A percentile compares a stretch with the other conserved stretches of the same genome.
Evolutionary conservation across 2,113 vertebrate species (phyloP).

Genomic region (Cottus gobio): DNA sequence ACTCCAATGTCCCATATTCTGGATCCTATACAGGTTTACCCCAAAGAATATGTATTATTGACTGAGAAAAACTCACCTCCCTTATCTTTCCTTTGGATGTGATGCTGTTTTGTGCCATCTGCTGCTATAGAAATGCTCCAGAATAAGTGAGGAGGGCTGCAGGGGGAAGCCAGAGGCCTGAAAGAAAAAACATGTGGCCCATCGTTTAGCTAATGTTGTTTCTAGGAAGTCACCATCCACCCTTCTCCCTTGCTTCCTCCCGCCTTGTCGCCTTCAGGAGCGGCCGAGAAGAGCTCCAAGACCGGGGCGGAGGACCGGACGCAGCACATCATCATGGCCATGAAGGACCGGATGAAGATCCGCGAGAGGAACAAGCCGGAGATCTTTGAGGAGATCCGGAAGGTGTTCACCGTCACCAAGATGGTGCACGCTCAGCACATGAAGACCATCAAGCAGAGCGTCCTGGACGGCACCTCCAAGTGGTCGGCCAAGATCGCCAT

Average conservation of each 20-base stretch:
- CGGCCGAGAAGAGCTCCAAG: conserved; percentile 96
- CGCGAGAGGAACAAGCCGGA: conserved; percentile 97
- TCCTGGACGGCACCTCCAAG: conserved; percentile 97
- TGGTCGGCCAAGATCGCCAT: conserved; percentile 98
- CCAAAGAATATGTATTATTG: too few species aligned
- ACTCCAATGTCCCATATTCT: not conserved
- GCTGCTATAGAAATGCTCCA: too few species aligned
- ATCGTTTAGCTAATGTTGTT: not conserved
- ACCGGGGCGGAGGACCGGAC: conserved; percentile 96
- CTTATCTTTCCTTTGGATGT: too few species aligned
- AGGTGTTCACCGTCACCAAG: conserved; percentile 89
- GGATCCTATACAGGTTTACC: not conserved
- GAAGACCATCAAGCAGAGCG: conserved; percentile 95
- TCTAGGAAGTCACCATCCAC: not conserved
- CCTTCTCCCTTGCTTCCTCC: not conserved
- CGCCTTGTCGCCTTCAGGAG: conserved; percentile 81
- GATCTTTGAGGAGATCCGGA: conserved; percentile 95
- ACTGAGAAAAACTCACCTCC: too few species aligned
- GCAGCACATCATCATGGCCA: conserved; percentile 96
- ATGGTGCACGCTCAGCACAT: conserved; percentile 92
- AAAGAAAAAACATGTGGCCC: not conserved
- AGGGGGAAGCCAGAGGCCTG: too few species aligned
- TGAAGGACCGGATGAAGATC: conserved; percentile 99
- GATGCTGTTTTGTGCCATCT: too few species aligned
- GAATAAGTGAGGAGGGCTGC: too few species aligned